Conservation (phyloP, 2,797 vertebrate species). For the Pangasius sanitwongsei region DNA sequence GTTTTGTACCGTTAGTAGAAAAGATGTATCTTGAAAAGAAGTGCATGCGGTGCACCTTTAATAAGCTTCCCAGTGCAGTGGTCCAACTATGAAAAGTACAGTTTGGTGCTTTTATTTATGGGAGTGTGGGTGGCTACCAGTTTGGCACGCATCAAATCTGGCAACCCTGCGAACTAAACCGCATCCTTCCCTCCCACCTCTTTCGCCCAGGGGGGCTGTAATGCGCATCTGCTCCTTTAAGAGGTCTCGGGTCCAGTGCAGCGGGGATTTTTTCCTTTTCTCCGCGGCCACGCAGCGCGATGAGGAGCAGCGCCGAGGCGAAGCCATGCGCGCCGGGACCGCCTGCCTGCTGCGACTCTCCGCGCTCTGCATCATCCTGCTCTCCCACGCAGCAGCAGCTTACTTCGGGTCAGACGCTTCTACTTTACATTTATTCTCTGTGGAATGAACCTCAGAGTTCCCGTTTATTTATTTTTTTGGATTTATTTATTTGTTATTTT, state of each 20-base stretch:
- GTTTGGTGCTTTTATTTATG: neutral
- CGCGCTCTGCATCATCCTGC: constrained; percentile 82
- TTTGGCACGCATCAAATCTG: constrained; percentile 14
- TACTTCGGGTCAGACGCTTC: constrained; percentile 77
- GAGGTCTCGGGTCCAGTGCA: constrained; percentile 71
- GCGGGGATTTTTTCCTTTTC: constrained; percentile 75
- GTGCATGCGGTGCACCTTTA: neutral
- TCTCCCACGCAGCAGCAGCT: constrained; percentile 77
- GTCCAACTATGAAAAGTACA: neutral
- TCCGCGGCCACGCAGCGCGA: constrained; percentile 79
- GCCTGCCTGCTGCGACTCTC: constrained; percentile 78
- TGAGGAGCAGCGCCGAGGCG: constrained; percentile 82
- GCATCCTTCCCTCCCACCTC: constrained; percentile 3
- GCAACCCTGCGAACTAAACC: constrained; percentile 19
- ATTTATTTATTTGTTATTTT: neutral
- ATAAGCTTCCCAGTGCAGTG: neutral
- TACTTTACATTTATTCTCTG: constrained; percentile 29
- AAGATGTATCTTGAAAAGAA: neutral
- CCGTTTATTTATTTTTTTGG: neutral
- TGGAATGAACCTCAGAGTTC: neutral
- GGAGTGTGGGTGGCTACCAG: neutral
- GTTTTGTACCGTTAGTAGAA: neutral
- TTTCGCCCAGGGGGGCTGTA: constrained; percentile 27
- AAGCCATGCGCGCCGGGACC: constrained; percentile 88
- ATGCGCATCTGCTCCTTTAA: constrained; percentile 68